These are phyloP conservation scores for Schizotus pectinicornis DNA, from an alignment of 2,888 invertebrate species.

Conservation along the genomic window DNA sequence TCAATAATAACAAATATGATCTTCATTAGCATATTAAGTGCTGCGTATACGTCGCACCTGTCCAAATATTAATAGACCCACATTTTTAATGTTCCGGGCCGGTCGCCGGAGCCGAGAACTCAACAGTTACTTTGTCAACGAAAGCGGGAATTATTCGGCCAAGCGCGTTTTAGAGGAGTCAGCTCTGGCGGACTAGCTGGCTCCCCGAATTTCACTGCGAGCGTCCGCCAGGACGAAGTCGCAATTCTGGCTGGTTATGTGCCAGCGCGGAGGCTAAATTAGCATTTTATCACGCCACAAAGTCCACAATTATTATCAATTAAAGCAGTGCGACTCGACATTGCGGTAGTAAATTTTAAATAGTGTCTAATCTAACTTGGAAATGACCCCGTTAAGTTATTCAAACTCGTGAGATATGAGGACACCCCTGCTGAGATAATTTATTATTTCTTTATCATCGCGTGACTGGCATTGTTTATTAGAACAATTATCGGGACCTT, in stretches of 20 bases:
- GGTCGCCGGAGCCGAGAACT: slow-evolving; percentile 3
- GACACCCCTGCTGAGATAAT: slow-evolving; percentile 48
- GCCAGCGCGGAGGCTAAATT: slow-evolving; percentile 2
- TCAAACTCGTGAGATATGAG: slow-evolving; percentile 44
- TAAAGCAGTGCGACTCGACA: slow-evolving; percentile 40
- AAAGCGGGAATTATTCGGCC: neutral
- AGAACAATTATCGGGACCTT: slow-evolving; percentile 47
- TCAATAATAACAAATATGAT: slow-evolving; percentile 55
- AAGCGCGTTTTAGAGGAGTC: too few relatives aligned
- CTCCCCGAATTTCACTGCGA: too few relatives aligned
- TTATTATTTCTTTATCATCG: slow-evolving; percentile 49
- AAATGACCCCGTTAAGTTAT: slow-evolving; percentile 49
- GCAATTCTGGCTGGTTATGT: too few relatives aligned
- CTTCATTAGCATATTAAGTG: slow-evolving; percentile 44
- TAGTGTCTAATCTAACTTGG: slow-evolving; percentile 51
- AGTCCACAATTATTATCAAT: slow-evolving; percentile 48
- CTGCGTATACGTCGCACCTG: slow-evolving; percentile 39
- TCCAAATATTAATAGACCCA: slow-evolving; percentile 41
- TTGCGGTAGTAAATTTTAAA: slow-evolving; percentile 43
- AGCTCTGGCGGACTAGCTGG: too few relatives aligned
- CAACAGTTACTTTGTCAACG: slow-evolving; percentile 8
- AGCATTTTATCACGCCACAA: slow-evolving; percentile 30
- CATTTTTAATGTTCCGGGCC: slow-evolving; percentile 20
- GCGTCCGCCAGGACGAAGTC: too few relatives aligned
- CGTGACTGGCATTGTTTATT: slow-evolving; percentile 51